Base-by-base conservation (phyloP, 2,888 invertebrate genomes). In the Panopea generosa region DNA sequence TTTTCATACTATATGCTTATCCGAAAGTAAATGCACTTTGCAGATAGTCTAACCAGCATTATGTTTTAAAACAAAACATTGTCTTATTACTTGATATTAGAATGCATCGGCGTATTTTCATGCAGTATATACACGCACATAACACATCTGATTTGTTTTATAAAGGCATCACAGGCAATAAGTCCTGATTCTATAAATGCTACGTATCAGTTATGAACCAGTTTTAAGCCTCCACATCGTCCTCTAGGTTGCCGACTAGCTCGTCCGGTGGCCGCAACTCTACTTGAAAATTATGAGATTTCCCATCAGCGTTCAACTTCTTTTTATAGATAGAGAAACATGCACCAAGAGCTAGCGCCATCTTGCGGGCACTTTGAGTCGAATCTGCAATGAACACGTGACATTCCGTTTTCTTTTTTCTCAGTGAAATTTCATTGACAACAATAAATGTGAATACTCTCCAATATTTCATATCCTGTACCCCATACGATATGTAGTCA, bases 401-500 rank as follows among this genome's bases (percentile, higher is more conserved):
- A 67, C 91, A 91, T 66, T 92, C 91, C 16, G 88, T 86, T 53
- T 85, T 82, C 72, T 88, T 86, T 16, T 86, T 80, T 18, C 86
- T 77, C 2, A 87, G 86, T 9, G 88, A 87, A 53, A 91, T 77
- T 78, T 92, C 90, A 16, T 89, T 86, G 3, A 92, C 91, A n/a
- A 91, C 86, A 63, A 92, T 92, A 72, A 90, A 91, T 11, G 89
- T 87, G 73, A 92, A 92, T 14, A 92, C 86, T 18, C 90, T 82
- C 85, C 90, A 90, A 77, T 88, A 92, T 62, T 90, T 90, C 63
- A 90, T 86, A 70, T 92, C 92, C 80, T 92, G 92, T 6, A 91
- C 91, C 24, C 91, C 92, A 83, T 92, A 92, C 0, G 92, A 92
- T 26, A 92, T 90, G 70, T 91, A 90, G 77, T 92, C 89, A 18